Conservation (phyloP, 2,113 vertebrate species). For the Poeciliopsis prolifica region DNA sequence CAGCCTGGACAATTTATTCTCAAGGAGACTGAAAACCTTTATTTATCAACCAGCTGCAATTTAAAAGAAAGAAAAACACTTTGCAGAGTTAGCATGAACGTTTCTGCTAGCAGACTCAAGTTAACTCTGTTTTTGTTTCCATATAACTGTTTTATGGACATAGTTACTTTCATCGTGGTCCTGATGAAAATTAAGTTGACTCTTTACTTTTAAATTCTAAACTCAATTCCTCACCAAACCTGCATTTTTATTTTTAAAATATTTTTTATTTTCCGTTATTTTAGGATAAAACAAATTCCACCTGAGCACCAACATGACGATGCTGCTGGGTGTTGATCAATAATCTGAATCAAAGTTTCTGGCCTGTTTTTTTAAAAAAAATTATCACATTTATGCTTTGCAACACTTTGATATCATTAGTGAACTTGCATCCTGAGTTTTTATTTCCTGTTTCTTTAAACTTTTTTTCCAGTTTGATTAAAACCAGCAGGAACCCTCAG, state of each 20-base stretch:
- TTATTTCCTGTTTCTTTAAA: neutral
- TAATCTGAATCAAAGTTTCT: neutral
- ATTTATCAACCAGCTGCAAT: neutral
- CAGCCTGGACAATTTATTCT: too few relatives aligned
- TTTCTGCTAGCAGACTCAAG: too few relatives aligned
- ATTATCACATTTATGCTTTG: neutral
- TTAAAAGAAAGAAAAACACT: neutral
- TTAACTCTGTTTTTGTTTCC: neutral
- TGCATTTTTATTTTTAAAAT: neutral
- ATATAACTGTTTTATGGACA: neutral
- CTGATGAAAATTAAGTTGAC: neutral
- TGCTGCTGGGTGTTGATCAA: neutral
- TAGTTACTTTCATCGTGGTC: neutral
- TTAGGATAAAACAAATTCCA: neutral
- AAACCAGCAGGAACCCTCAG: too few relatives aligned
- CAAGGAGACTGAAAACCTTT: too few relatives aligned
- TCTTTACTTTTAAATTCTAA: neutral
- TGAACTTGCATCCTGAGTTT: neutral
- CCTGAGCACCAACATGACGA: neutral
- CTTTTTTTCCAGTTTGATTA: too few relatives aligned
- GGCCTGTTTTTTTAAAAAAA: too few relatives aligned
- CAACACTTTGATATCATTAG: neutral
- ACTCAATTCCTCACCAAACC: neutral
- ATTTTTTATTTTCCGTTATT: neutral
- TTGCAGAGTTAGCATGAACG: neutral